A percentile compares a stretch with the other conserved stretches of the same genome.
Evolutionary conservation across 2,113 vertebrate genomes (phyloP).

Genomic region (Trachemys scripta): DNA sequence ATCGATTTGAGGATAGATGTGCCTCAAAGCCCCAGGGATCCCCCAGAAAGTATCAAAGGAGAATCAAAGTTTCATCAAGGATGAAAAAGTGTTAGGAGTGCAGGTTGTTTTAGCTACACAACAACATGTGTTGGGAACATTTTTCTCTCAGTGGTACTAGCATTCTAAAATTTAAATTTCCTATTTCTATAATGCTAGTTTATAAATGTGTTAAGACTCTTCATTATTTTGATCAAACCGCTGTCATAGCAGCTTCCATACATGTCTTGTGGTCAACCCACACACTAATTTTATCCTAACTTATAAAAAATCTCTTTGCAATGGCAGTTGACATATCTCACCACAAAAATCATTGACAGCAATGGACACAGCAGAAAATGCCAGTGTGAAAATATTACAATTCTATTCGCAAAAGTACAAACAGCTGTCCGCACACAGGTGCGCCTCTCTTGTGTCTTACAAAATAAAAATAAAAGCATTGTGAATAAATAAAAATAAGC

Average conservation of each 20-base stretch:
- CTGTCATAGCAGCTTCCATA: not conserved
- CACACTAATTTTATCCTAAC: slow-evolving; percentile 7
- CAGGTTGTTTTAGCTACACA: not conserved
- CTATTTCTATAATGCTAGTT: not conserved
- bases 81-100: not conserved
- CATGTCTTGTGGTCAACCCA: not conserved
- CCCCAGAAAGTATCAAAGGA: not conserved
- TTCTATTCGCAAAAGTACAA: slow-evolving; percentile 16
- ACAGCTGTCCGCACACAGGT: slow-evolving; percentile 21
- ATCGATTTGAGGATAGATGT: not conserved
- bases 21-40: not conserved
- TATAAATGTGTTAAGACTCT: not conserved
- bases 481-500: not conserved
- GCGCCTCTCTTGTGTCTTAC: not conserved
- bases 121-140: not conserved
- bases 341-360: slow-evolving; percentile 26
- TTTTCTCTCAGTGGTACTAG: not conserved
- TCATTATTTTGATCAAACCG: not conserved
- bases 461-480: not conserved
- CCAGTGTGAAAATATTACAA: slow-evolving; percentile 37
- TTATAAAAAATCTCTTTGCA: slow-evolving; percentile 14
- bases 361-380: slow-evolving; percentile 54
- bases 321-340: slow-evolving; percentile 51
- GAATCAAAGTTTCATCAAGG: not conserved
- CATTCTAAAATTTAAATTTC: not conserved